Conservation (phyloP, 1,140 invertebrate species). For the Reticulitermes speratus region DNA sequence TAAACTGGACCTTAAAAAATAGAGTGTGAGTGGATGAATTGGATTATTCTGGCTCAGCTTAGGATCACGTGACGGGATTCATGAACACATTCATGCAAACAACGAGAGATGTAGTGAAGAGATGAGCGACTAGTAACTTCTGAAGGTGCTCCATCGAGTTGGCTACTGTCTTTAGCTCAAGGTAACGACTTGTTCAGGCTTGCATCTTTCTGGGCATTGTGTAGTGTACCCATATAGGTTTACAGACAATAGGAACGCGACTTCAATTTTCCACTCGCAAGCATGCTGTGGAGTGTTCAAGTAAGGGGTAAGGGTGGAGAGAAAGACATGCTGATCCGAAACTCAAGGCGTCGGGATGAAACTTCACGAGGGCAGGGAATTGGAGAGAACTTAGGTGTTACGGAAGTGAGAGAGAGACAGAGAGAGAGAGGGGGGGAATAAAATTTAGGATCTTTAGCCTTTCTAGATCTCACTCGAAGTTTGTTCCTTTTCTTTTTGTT, state of each 20-base stretch:
- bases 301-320: background rate
- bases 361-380: slow-evolving; percentile 27
- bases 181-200: background rate
- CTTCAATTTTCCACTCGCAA: background rate
- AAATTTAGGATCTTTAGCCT: slow-evolving; percentile 20
- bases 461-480: background rate
- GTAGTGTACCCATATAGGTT: too few species aligned
- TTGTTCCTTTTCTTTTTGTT: background rate
- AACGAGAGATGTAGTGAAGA: too few species aligned
- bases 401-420: slow-evolving; percentile 2
- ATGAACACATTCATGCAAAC: too few species aligned
- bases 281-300: background rate
- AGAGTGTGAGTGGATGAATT: too few species aligned
- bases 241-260: background rate
- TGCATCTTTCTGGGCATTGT: background rate
- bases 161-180: too few species aligned
- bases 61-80: too few species aligned
- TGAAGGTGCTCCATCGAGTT: too few species aligned
- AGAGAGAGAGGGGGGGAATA: too few species aligned
- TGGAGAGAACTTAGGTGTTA: slow-evolving; percentile 25
- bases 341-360: background rate
- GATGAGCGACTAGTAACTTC: too few species aligned
- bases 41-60: too few species aligned
- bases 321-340: slow-evolving; percentile 25
- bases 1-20: too few species aligned